Base-by-base conservation (phyloP, 2,113 vertebrate species). In the Diphyllodes magnificus region DNA sequence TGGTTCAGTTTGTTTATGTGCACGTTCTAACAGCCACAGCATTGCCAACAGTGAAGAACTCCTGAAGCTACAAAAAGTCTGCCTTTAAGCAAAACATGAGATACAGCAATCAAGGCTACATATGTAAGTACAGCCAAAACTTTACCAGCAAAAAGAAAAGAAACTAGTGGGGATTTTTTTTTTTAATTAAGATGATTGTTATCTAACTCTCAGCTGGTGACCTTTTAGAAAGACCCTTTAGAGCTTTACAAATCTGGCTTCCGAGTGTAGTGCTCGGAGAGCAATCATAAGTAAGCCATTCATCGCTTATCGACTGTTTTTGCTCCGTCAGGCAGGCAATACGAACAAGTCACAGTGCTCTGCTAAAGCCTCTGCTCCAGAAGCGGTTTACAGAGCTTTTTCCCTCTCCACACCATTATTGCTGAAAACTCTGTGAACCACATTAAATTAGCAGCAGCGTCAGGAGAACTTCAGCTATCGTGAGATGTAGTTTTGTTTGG, bases 211-310 rank as follows among this genome's bases (percentile, higher is more conserved):
- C 65, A 75, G 65, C 13, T 17, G 9, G 53, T 4, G 3, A 24
- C 28, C 73, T 66, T 42, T 45, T 11, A 15, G 1, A 45, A 90
- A 60, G 57, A 25, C 24, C 23, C 35, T 37, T 60, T 27, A 60
- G 33, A 71, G 80, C 72, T 86, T 40, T 21, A 59, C 21, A 63
- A 37, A 76, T 12, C 63, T 6, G 56, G 35, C 28, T 75, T 30
- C 25, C 3, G 54, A 77, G 50, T 4, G 0, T 7, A 72, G 35
- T 2, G 3, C 11, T 49, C 7, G 3, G 17, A 50, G 24, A 63
- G 27, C 1, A 4, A 25, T 44, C 33, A 0, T 9, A 45, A 50
- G 60, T 25, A 47, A 92, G 72, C 49, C n/a, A 60, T 63, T 60
- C 49, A 28, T 28, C 0, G 2, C 75, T 73, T 66, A 50, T 15